Evolutionary conservation across 2,888 invertebrate genomes (phyloP).

Genomic region (Thera britannica): DNA sequence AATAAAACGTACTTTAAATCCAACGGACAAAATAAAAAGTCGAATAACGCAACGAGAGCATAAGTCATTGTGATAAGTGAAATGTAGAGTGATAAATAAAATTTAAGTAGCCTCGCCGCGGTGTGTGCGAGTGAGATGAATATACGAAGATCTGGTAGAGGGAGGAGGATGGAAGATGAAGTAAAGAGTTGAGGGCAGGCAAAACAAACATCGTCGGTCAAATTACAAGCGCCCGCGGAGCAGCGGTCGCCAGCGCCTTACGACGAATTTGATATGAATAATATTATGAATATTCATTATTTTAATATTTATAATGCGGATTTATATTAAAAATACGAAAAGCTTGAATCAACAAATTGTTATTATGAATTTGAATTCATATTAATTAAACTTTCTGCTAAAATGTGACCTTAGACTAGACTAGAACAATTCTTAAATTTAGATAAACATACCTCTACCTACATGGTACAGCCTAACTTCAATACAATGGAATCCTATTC

Average conservation of each 20-base stretch:
- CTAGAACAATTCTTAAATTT: too few relatives aligned
- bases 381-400: background rate
- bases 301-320: conserved; percentile 23
- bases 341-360: conserved; percentile 10
- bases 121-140: conserved; percentile 1
- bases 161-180: conserved; percentile 10
- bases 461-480: too few relatives aligned
- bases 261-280: conserved; percentile 18
- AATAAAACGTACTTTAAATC: conserved; percentile 19
- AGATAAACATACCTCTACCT: too few relatives aligned
- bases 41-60: conserved; percentile 13
- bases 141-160: background rate
- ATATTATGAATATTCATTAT: conserved; percentile 25
- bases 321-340: conserved; percentile 23
- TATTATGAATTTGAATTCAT: background rate
- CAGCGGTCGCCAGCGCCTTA: conserved; percentile 14
- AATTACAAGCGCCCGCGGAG: conserved; percentile 37
- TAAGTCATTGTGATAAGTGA: conserved; percentile 30
- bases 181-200: conserved; percentile 34
- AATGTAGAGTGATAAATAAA: conserved; percentile 36
- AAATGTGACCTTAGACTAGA: background rate
- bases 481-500: too few relatives aligned
- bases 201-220: conserved; percentile 41
- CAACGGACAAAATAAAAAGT: conserved; percentile 23
- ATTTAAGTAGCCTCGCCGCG: conserved; percentile 29